These are phyloP conservation scores for Ctenopoma multispine DNA, from an alignment of 2,797 vertebrate genomes.

Conservation along the genomic window DNA sequence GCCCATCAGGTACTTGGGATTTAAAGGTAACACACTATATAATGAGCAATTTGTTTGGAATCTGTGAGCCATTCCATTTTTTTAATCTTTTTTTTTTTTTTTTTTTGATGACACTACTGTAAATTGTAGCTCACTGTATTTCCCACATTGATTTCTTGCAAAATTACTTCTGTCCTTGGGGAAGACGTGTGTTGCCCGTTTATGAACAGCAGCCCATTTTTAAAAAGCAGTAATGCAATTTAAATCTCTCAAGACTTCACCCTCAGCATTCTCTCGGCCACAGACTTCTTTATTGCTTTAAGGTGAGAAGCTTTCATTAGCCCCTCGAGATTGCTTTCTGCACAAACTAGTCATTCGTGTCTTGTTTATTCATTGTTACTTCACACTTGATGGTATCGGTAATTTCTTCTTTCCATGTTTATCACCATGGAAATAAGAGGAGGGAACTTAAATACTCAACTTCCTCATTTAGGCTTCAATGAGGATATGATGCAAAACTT, in stretches of 20 bases:
- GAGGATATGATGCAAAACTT: neutral
- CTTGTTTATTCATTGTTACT: slow-evolving; percentile 24
- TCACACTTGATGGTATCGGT: slow-evolving; percentile 9
- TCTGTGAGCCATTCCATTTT: neutral
- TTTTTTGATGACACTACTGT: slow-evolving; percentile 22
- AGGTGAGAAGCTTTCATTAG: slow-evolving; percentile 45
- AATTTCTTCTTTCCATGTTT: slow-evolving; percentile 25
- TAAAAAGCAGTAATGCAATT: slow-evolving; percentile 38
- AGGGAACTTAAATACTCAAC: neutral
- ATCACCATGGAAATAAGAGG: slow-evolving; percentile 7
- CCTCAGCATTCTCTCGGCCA: slow-evolving; percentile 21
- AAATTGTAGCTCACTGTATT: slow-evolving; percentile 38
- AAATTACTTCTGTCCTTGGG: slow-evolving; percentile 23
- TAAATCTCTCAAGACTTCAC: slow-evolving; percentile 30
- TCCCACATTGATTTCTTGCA: slow-evolving; percentile 43
- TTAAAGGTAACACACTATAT: neutral
- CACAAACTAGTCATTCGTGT: slow-evolving; percentile 34
- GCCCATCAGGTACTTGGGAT: slow-evolving; percentile 1
- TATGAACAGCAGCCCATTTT: slow-evolving; percentile 34
- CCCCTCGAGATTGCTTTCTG: slow-evolving; percentile 20
- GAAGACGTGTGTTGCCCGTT: slow-evolving; percentile 37
- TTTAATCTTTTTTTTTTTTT: neutral
- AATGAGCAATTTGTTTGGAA: slow-evolving; percentile 10
- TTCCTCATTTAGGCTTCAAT: slow-evolving; percentile 1
- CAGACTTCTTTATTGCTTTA: slow-evolving; percentile 24